phyloP scores from a whole-genome alignment of 2,113 vertebrate genomes.

The Rhinoptilus africanus region DNA sequence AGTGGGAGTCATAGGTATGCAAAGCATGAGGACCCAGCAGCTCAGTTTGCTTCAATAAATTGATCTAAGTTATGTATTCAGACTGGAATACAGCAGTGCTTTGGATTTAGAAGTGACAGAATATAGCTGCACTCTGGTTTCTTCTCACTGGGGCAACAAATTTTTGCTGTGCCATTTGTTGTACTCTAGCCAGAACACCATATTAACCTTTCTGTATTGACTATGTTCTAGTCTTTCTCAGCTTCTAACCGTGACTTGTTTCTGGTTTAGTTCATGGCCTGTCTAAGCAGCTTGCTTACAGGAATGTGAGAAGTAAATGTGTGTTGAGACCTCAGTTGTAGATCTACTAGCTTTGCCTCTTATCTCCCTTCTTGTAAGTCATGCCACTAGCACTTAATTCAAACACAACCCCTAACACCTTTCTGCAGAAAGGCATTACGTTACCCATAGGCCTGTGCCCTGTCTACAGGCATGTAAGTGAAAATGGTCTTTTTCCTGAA shows the following conservation, averaged over 20 bases:
- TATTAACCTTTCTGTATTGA: background rate
- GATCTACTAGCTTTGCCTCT: background rate
- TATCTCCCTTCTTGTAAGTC: background rate
- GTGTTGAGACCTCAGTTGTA: background rate
- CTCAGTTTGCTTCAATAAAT: background rate
- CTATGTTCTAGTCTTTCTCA: background rate
- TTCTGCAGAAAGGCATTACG: background rate
- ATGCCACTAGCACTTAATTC: background rate
- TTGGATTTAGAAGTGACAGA: background rate
- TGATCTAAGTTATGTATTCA: background rate
- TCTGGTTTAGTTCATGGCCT: background rate
- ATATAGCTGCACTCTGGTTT: background rate
- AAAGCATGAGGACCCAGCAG: background rate
- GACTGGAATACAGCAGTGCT: background rate
- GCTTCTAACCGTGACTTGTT: background rate
- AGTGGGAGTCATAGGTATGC: background rate
- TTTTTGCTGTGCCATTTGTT: background rate
- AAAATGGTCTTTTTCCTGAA: background rate
- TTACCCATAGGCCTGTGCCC: accelerated
- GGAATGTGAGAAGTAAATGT: background rate
- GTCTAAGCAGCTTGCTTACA: background rate
- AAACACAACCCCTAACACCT: background rate
- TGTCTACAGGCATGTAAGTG: background rate
- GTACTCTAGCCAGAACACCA: background rate
- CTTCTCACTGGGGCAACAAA: background rate